Evolutionary conservation across 2,113 vertebrate species (phyloP), one percentile per base, ranked within the genome.

Genomic region (Gila orcuttii): DNA sequence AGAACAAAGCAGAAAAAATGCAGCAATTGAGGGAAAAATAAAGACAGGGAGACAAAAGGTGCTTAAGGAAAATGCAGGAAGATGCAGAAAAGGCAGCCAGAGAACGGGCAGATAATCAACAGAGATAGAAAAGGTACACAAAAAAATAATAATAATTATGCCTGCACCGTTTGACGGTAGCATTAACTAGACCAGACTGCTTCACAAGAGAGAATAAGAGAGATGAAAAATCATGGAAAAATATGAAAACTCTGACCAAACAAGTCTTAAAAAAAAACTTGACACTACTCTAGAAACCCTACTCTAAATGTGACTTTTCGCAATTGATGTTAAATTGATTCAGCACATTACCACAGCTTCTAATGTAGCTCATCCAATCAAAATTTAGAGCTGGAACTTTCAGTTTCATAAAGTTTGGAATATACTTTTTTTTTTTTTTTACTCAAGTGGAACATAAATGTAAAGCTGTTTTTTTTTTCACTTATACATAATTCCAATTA

Each of bases 31-130:
- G 59, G 36, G 28, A 31, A 52, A 71, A 66, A 93, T 87, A 89
- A 57, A 92, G 91, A 90, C 86, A 89, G 87, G 89, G 92, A 47
- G 21, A 66, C 36, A 73, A 60, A 79, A 19, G 42, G 55, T 55
- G 76, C 23, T 33, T 47, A 15, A 88, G 81, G 91, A 89, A 88
- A 88, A 42, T 74, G 68, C 45, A 74, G 68, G 36, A 59, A 47
- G 17, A 83, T 73, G 77, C 33, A 79, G 13, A 59, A 79, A 79
- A 79, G 23, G 36, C 23, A 47, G 79, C 10, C 13, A 64, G 57
- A 45, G 59, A 21, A 80, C 47, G 4, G n/a, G 5, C 36, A 64
- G 23, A 62, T 25, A 12, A 81, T 66, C n/a, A 47, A 31, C 45
- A 52, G 62, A 19, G 7, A 69, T 33, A 60, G 36, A 66, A 50